Evolutionary conservation across 2,888 invertebrate species (phyloP).

Genomic region (Fragum fragum): DNA sequence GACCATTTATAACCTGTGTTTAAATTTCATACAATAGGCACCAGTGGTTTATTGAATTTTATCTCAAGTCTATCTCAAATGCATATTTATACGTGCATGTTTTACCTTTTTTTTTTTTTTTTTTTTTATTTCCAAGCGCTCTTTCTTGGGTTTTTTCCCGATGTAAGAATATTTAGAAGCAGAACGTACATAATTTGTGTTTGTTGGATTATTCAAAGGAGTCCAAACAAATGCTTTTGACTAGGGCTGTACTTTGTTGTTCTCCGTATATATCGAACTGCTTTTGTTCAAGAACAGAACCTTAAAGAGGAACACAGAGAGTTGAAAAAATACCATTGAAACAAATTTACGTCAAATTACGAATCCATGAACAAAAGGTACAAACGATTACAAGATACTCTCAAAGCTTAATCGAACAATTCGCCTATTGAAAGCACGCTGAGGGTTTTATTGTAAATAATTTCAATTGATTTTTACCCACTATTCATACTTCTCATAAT

Average conservation of each 20-base stretch:
- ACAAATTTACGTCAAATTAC: constrained; percentile 27
- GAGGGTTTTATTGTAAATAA: constrained; percentile 11
- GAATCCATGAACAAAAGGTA: constrained; percentile 8
- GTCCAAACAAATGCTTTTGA: background rate
- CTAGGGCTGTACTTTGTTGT: background rate
- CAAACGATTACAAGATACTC: constrained; percentile 16
- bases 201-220: too few relatives aligned
- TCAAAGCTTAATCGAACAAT: constrained; percentile 14
- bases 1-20: too few relatives aligned
- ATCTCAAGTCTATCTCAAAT: too few relatives aligned
- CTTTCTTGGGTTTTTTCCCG: too few relatives aligned
- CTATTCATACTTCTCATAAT: constrained; percentile 2
- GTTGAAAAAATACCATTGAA: constrained; percentile 25
- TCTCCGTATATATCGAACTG: background rate
- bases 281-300: constrained; percentile 1
- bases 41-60: too few relatives aligned
- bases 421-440: constrained; percentile 14
- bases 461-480: constrained; percentile 13
- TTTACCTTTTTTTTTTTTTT: too few relatives aligned
- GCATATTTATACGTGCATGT: too few relatives aligned
- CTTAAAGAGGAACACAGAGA: background rate
- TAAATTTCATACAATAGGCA: too few relatives aligned
- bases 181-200: too few relatives aligned
- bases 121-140: too few relatives aligned
- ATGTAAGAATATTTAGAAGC: too few relatives aligned